These are phyloP conservation scores for Drosophila eugracilis DNA, from an alignment of 1,140 invertebrate genomes.

Conservation along the genomic window DNA sequence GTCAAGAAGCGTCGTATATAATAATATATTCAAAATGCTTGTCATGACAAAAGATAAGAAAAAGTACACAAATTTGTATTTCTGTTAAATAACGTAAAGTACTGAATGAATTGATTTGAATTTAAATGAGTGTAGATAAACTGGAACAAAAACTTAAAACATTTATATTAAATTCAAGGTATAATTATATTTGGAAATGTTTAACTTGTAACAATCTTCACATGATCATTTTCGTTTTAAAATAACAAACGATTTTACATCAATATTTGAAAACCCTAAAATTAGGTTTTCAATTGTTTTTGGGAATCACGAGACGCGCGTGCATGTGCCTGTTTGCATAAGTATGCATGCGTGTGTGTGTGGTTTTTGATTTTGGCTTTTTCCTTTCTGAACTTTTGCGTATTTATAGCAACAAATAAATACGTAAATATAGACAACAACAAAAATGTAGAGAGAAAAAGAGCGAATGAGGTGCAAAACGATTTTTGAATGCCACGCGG, in stretches of 20 bases:
- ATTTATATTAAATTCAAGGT: not conserved
- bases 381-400: slow-evolving; percentile 45
- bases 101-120: not conserved
- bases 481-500: slow-evolving; percentile 77
- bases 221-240: not conserved
- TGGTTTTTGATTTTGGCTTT: slow-evolving; percentile 17
- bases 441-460: slow-evolving; percentile 52
- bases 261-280: slow-evolving; percentile 14
- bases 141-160: no score
- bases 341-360: slow-evolving; percentile 15
- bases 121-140: not conserved
- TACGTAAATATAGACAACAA: slow-evolving; percentile 77
- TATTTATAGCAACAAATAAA: slow-evolving; percentile 78
- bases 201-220: not conserved
- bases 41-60: slow-evolving; percentile 21
- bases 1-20: slow-evolving; percentile 9
- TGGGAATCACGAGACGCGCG: slow-evolving; percentile 70
- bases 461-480: slow-evolving; percentile 34
- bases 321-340: slow-evolving; percentile 22
- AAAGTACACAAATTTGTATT: not conserved
- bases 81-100: slow-evolving; percentile 3
- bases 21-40: slow-evolving; percentile 25
- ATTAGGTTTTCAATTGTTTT: slow-evolving; percentile 54
- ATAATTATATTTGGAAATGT: not conserved
- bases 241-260: no score